Evolutionary conservation across 2,888 invertebrate genomes (phyloP).

Genomic region (Willowsia nigromaculata): DNA sequence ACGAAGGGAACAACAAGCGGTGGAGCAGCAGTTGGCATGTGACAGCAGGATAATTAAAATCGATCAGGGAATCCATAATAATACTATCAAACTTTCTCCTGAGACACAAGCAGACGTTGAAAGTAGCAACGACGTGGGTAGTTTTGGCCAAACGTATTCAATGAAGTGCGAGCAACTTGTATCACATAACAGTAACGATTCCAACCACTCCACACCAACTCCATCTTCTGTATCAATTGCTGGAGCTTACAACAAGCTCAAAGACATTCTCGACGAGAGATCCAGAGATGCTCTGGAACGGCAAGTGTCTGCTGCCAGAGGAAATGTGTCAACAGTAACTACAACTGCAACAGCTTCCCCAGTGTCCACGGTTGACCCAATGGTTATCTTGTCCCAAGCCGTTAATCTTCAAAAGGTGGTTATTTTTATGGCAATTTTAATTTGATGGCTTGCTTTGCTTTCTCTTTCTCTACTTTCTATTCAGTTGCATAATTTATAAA

Average conservation of each 20-base stretch:
- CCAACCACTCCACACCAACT: background rate
- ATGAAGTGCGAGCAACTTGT: background rate
- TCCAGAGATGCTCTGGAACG: conserved; percentile 36
- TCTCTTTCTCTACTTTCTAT: too few species aligned
- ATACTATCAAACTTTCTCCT: conserved; percentile 42
- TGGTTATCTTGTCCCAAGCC: conserved; percentile 66
- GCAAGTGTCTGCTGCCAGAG: background rate
- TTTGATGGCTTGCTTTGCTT: background rate
- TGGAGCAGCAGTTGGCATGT: conserved; percentile 38
- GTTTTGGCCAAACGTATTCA: conserved; percentile 1
- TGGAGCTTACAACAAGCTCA: conserved; percentile 15
- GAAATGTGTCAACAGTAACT: background rate
- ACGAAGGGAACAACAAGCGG: background rate
- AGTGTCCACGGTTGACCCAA: conserved; percentile 31
- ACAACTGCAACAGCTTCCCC: background rate
- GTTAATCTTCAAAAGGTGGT: conserved; percentile 70
- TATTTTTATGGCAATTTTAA: conserved; percentile 21
- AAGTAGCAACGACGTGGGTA: background rate
- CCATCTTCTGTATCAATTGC: background rate
- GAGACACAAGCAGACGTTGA: conserved; percentile 20
- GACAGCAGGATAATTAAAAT: conserved; percentile 62
- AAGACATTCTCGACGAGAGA: conserved; percentile 40
- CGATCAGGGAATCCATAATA: conserved; percentile 40
- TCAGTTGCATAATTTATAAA: too few species aligned
- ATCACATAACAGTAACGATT: background rate